Conservation (phyloP, 2,888 invertebrate species). For the Uloborus plumipes region DNA sequence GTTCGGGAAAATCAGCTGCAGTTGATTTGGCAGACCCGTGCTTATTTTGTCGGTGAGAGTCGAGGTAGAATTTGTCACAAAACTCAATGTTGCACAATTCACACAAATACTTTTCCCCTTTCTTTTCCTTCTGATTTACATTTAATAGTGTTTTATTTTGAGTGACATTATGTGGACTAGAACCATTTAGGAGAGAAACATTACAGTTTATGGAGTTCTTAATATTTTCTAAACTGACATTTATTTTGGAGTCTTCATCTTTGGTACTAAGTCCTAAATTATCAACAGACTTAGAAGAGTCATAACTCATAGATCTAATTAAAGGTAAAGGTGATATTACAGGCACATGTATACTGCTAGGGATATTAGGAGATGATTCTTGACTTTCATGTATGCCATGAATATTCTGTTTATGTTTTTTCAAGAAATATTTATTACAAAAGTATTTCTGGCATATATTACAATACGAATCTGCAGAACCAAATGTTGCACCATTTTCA, state of each 20-base stretch:
- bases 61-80: slow-evolving; percentile 77
- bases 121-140: slow-evolving; percentile 37
- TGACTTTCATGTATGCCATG: slow-evolving; percentile 74
- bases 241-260: slow-evolving; percentile 55
- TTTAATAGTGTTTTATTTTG: slow-evolving; percentile 29
- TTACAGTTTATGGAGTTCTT: slow-evolving; percentile 48
- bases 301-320: slow-evolving; percentile 24
- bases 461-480: slow-evolving; percentile 69
- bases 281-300: slow-evolving; percentile 34
- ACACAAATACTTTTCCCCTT: slow-evolving; percentile 70
- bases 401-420: slow-evolving; percentile 79
- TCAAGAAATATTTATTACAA: slow-evolving; percentile 77
- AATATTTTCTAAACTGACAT: slow-evolving; percentile 51
- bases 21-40: slow-evolving; percentile 74
- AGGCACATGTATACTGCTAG: slow-evolving; percentile 63
- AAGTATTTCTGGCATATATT: slow-evolving; percentile 77
- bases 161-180: slow-evolving; percentile 43
- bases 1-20: slow-evolving; percentile 38
- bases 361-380: slow-evolving; percentile 16
- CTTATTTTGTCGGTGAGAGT: slow-evolving; percentile 79
- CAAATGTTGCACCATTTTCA: slow-evolving; percentile 57
- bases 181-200: slow-evolving; percentile 51
- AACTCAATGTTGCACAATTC: slow-evolving; percentile 77
- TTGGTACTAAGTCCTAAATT: slow-evolving; percentile 35
- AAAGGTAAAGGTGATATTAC: slow-evolving; percentile 58